These are phyloP conservation scores for Tretioscincus oriximinensis DNA, from an alignment of 2,113 vertebrate species.

Conservation along the genomic window DNA sequence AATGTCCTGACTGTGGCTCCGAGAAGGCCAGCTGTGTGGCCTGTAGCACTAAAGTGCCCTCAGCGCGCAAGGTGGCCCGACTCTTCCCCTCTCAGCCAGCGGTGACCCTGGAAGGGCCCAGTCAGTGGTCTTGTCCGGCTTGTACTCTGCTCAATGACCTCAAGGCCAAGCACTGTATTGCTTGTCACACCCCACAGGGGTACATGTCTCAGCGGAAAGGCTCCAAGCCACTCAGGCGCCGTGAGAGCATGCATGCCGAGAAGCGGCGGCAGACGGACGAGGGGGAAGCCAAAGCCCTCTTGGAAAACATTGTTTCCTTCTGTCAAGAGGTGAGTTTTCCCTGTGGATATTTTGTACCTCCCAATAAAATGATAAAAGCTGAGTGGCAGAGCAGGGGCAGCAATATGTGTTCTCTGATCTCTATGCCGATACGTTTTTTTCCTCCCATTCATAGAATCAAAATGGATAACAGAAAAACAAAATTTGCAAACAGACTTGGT, in stretches of 20 bases:
- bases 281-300: slow-evolving; percentile 94
- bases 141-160: slow-evolving; percentile 91
- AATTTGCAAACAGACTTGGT: too few species aligned
- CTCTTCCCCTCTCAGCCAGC: slow-evolving; percentile 64
- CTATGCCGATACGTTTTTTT: neutral
- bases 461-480: too few species aligned
- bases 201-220: slow-evolving; percentile 83
- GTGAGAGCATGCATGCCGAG: slow-evolving; percentile 94
- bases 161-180: slow-evolving; percentile 87
- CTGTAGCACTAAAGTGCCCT: slow-evolving; percentile 57
- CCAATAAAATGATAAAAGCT: neutral
- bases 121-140: slow-evolving; percentile 90
- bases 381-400: neutral
- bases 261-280: slow-evolving; percentile 90
- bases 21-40: slow-evolving; percentile 63
- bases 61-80: slow-evolving; percentile 71
- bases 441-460: too few species aligned
- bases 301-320: slow-evolving; percentile 96
- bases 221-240: slow-evolving; percentile 81
- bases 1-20: slow-evolving; percentile 75
- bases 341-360: neutral
- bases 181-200: slow-evolving; percentile 92
- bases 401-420: neutral
- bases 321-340: slow-evolving; percentile 87
- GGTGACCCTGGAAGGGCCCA: slow-evolving; percentile 53